A percentile compares a stretch with the other conserved stretches of the same genome.
Conservation (phyloP, 1,140 invertebrate genomes). For the Apis cerana region DNA sequence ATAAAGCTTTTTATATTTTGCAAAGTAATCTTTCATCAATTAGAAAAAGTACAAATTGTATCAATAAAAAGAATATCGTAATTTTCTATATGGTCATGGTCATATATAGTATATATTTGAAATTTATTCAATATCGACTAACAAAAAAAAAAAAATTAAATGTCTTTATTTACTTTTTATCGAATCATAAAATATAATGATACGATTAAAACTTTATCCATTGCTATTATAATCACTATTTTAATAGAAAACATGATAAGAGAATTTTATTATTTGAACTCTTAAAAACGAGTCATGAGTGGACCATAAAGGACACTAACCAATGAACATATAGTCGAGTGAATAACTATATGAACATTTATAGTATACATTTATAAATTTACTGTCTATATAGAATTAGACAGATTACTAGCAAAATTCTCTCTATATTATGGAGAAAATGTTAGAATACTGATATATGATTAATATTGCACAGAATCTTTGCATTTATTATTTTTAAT, state of each 20-base stretch:
- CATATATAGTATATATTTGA: no score
- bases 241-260: background rate
- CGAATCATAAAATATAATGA: background rate
- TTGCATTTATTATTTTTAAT: constrained; percentile 23
- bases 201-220: background rate
- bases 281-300: constrained; percentile 2
- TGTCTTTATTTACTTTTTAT: background rate
- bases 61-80: background rate
- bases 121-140: background rate
- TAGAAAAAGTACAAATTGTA: constrained; percentile 15
- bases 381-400: constrained; percentile 5
- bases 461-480: constrained; percentile 1
- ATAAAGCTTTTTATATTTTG: constrained; percentile 16
- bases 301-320: constrained; percentile 14
- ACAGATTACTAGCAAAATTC: background rate
- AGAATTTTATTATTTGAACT: background rate
- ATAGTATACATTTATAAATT: background rate
- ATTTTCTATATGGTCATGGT: background rate
- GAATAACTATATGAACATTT: constrained; percentile 6
- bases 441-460: background rate
- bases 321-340: constrained; percentile 14
- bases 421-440: background rate
- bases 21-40: constrained; percentile 5
- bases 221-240: background rate
- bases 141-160: background rate